Conservation (phyloP, 2,888 invertebrate species). For the Unio pictorum region DNA sequence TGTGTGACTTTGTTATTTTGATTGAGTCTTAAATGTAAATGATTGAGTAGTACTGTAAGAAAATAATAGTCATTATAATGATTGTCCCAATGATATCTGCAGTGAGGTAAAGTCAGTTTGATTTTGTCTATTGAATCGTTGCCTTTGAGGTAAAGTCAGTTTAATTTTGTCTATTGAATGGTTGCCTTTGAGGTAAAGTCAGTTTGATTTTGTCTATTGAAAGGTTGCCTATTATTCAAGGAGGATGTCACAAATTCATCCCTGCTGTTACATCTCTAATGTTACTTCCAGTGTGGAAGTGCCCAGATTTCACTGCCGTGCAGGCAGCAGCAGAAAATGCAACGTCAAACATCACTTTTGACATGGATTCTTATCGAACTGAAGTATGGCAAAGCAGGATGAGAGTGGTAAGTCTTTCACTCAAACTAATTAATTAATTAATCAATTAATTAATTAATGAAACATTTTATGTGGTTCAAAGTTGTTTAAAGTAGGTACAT, state of each 20-base stretch:
- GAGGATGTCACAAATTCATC: conserved; percentile 62
- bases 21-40: too few species aligned
- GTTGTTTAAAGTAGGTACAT: too few species aligned
- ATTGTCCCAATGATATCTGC: too few species aligned
- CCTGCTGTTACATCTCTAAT: conserved; percentile 57
- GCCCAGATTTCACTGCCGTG: conserved; percentile 31
- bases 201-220: conserved; percentile 7
- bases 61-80: too few species aligned
- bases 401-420: conserved; percentile 44
- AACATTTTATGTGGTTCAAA: too few species aligned
- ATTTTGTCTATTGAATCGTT: conserved; percentile 34
- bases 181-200: too few species aligned
- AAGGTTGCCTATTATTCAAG: conserved; percentile 60
- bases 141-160: conserved; percentile 52
- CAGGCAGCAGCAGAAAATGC: conserved; percentile 3
- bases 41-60: too few species aligned
- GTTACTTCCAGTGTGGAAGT: conserved; percentile 52
- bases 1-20: too few species aligned
- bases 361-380: conserved; percentile 4
- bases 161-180: conserved; percentile 5
- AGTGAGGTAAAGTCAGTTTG: too few species aligned
- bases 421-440: too few species aligned
- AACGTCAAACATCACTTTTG: conserved; percentile 3
- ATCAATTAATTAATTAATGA: too few species aligned
- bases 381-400: conserved; percentile 47